A percentile compares a stretch with the other conserved stretches of the same genome.
Evolutionary conservation across 2,888 invertebrate genomes (phyloP).

Genomic region (Uloborus plumipes): DNA sequence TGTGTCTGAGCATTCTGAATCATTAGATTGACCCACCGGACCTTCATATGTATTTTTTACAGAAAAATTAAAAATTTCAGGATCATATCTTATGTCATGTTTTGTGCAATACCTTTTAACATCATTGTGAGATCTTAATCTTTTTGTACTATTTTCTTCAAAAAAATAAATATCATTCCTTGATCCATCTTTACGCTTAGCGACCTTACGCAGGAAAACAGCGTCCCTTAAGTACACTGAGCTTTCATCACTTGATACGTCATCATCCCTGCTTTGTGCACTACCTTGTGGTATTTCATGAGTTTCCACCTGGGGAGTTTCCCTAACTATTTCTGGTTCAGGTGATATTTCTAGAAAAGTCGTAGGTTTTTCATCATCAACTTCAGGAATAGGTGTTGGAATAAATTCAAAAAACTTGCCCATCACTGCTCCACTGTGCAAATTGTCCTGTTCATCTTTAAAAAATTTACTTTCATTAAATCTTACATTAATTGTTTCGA

Average conservation of each 20-base stretch:
- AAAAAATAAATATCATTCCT: too few relatives aligned
- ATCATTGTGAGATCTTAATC: neutral
- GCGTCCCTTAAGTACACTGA: too few relatives aligned
- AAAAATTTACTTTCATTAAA: neutral
- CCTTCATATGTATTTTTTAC: neutral
- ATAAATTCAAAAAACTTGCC: too few relatives aligned
- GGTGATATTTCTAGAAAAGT: too few relatives aligned
- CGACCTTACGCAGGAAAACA: too few relatives aligned
- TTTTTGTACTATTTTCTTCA: too few relatives aligned
- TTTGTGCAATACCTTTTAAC: neutral
- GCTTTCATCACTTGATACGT: too few relatives aligned
- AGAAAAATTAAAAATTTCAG: neutral
- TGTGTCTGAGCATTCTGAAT: neutral
- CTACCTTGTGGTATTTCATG: neutral
- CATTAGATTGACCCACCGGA: neutral
- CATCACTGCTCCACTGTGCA: too few relatives aligned
- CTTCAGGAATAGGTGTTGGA: too few relatives aligned
- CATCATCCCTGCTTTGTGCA: too few relatives aligned
- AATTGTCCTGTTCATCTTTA: too few relatives aligned
- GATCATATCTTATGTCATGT: neutral
- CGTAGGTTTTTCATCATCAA: neutral
- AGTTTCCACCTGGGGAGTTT: neutral
- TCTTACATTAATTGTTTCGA: constrained; percentile 4
- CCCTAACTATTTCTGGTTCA: neutral
- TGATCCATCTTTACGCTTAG: neutral